Evolutionary conservation across 2,888 invertebrate species (phyloP).

Genomic region (Patella depressa): DNA sequence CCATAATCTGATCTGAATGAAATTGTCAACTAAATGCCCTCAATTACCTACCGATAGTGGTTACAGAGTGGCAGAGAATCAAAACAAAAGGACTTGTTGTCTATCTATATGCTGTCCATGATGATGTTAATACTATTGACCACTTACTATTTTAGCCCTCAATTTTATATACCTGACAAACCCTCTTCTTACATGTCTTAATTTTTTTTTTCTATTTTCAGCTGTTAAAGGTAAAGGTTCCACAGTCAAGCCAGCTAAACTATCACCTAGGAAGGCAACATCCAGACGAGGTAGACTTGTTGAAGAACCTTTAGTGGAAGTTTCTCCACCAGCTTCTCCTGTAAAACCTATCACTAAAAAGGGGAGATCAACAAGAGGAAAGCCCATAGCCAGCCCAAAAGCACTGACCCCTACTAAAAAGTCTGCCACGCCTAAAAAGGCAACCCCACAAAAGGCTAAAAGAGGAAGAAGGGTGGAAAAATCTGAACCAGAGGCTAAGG

Average conservation of each 20-base stretch:
- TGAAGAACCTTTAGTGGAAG: constrained; percentile 6
- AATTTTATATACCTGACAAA: no score
- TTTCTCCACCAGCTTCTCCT: background rate
- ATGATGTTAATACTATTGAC: no score
- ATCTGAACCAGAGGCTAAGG: background rate
- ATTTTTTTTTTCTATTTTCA: background rate
- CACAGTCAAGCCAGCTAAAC: background rate
- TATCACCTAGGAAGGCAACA: background rate
- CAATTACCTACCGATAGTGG: no score
- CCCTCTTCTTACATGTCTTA: background rate
- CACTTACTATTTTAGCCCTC: no score
- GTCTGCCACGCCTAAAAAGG: background rate
- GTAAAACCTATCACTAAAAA: constrained; percentile 14
- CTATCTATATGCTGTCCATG: no score
- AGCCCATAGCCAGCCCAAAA: constrained; percentile 21
- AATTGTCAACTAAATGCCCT: no score
- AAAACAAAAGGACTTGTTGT: no score
- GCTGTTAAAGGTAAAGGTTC: background rate
- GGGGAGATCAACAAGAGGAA: constrained; percentile 13
- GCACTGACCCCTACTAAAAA: background rate
- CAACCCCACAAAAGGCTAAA: background rate
- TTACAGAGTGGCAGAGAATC: no score
- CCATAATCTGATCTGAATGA: no score
- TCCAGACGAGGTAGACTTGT: no score
- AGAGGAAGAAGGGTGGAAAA: background rate